These are phyloP conservation scores for Bombylius major DNA, from an alignment of 2,888 invertebrate species.

Conservation along the genomic window DNA sequence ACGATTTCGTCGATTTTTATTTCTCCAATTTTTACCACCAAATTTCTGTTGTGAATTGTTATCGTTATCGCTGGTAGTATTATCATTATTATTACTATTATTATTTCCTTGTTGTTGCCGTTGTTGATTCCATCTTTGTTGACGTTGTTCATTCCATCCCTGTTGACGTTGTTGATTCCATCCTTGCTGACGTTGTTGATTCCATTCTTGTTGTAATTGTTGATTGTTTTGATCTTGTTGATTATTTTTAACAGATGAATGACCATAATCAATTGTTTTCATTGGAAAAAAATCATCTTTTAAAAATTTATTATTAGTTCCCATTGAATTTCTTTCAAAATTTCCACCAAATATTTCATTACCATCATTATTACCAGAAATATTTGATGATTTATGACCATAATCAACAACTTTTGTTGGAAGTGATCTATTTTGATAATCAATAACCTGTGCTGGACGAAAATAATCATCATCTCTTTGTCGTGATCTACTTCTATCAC, in stretches of 20 bases:
- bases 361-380: background rate
- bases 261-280: constrained; percentile 59
- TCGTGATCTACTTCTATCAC: background rate
- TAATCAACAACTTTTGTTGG: constrained; percentile 55
- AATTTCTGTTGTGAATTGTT: background rate
- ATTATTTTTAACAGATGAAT: constrained; percentile 30
- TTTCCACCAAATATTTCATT: background rate
- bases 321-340: constrained; percentile 22
- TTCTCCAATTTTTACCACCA: background rate
- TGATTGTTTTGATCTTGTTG: background rate
- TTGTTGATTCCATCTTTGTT: no score
- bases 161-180: no score
- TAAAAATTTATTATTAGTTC: constrained; percentile 22
- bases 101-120: no score
- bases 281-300: constrained; percentile 45
- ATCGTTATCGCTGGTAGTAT: no score
- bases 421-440: constrained; percentile 52
- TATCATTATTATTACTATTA: no score
- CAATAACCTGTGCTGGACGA: constrained; percentile 50
- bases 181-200: background rate
- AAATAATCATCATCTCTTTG: constrained; percentile 38
- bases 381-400: constrained; percentile 46
- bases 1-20: background rate
- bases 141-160: no score
- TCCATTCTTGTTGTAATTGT: background rate